phyloP scores from a whole-genome alignment of 1,140 invertebrate genomes.

The Leptopilina boulardi region DNA sequence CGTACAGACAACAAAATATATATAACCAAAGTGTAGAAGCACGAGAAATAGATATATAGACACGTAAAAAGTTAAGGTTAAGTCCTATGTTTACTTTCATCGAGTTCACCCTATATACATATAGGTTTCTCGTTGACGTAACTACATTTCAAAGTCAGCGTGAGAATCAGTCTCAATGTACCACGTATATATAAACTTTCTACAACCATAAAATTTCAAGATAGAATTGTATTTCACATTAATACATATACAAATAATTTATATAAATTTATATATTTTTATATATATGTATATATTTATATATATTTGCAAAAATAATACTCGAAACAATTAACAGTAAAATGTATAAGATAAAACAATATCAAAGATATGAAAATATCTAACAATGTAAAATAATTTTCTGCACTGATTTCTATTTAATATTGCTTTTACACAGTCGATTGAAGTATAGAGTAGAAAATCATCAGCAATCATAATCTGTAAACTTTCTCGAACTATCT shows the following conservation, averaged over 20 bases:
- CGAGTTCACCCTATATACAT: conserved; percentile 27
- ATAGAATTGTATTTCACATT: conserved; percentile 16
- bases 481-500: not conserved
- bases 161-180: conserved; percentile 32
- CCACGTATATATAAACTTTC: conserved; percentile 23
- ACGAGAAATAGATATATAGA: not conserved
- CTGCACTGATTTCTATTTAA: not conserved
- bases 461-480: not conserved
- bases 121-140: conserved; percentile 30
- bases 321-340: not conserved
- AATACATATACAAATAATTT: not conserved
- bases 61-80: conserved; percentile 17
- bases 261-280: not conserved
- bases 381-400: not conserved
- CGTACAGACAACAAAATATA: not conserved
- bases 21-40: not conserved
- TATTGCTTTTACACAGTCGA: not conserved
- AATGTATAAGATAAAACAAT: not conserved
- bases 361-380: not conserved
- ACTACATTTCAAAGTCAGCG: conserved; percentile 32
- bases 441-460: not conserved
- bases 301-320: not conserved
- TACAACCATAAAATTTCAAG: conserved; percentile 31
- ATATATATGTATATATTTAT: not conserved
- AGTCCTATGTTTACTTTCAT: conserved; percentile 27